A percentile compares a stretch with the other conserved stretches of the same genome.
Conservation (phyloP, 1,140 invertebrate genomes). For the Polypedilum pembai region DNA sequence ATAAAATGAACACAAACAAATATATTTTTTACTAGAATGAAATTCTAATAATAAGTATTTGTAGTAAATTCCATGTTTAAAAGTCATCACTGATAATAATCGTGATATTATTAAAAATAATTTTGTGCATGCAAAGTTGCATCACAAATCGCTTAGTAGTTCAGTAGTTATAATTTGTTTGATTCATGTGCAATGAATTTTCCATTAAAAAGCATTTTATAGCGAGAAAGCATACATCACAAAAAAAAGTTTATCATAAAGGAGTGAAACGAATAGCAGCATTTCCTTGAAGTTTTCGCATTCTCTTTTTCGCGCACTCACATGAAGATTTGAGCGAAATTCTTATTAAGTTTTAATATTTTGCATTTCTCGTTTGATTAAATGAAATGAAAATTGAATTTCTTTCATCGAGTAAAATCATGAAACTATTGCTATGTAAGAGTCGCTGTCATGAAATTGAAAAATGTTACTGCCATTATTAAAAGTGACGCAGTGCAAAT, state of each 20-base stretch:
- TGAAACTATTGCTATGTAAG: no score
- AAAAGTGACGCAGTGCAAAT: no score
- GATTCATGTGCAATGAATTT: not conserved
- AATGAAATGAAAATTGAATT: not conserved
- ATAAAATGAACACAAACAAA: no score
- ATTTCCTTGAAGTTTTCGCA: not conserved
- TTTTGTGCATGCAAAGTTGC: not conserved
- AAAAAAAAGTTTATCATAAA: not conserved
- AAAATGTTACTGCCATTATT: no score
- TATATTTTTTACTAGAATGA: no score
- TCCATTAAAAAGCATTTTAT: not conserved
- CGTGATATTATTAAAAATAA: not conserved
- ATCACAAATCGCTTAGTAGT: not conserved
- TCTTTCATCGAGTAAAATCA: no score
- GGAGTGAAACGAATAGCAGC: not conserved
- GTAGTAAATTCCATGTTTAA: not conserved
- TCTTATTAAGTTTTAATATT: not conserved
- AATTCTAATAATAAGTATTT: not conserved
- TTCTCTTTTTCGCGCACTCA: not conserved
- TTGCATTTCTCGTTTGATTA: not conserved
- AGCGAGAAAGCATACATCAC: not conserved
- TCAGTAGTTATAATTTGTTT: not conserved
- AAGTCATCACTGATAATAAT: not conserved
- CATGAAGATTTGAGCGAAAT: not conserved
- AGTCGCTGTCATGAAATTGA: no score